Percentiles rank a stretch among this genome's conserved stretches.
These are phyloP conservation scores for Psilopsiagon aurifrons DNA, from an alignment of 2,113 vertebrate species.

Conservation along the genomic window DNA sequence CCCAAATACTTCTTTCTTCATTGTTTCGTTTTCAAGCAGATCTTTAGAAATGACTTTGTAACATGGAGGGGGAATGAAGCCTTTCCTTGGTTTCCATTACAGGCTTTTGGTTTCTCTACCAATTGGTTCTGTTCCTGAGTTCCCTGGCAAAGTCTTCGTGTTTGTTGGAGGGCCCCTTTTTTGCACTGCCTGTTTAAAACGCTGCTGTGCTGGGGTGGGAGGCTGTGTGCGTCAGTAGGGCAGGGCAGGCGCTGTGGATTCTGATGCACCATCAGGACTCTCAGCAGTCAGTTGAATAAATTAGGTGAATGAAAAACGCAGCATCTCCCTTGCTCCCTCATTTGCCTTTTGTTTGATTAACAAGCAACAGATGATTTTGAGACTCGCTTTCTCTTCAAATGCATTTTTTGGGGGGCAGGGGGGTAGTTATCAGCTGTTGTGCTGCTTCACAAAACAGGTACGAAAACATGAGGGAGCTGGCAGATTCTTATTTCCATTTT, in stretches of 20 bases:
- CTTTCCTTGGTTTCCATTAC: not conserved
- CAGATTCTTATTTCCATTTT: not conserved
- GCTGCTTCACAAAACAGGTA: not conserved
- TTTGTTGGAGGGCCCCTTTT: not conserved
- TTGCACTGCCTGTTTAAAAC: not conserved
- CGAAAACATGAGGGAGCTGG: not conserved
- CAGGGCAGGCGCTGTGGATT: not conserved
- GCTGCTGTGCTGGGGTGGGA: fast-evolving
- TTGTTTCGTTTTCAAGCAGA: not conserved
- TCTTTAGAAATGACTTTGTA: not conserved
- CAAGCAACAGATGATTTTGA: not conserved
- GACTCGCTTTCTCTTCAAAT: not conserved
- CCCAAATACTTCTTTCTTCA: not conserved
- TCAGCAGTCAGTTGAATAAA: not conserved
- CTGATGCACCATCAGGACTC: not conserved
- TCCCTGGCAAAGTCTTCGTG: not conserved
- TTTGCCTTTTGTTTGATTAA: not conserved
- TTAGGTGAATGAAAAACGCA: not conserved
- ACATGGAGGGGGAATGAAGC: not conserved
- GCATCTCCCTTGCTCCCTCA: not conserved
- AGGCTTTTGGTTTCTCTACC: not conserved
- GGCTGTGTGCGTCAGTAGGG: fast-evolving
- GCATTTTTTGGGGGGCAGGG: not conserved
- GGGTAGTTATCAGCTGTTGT: not conserved
- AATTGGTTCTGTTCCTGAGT: fast-evolving